Percentiles rank a stretch among this genome's conserved stretches.
phyloP scores from a whole-genome alignment of 2,888 invertebrate genomes.

The Acrobasis repandana region DNA sequence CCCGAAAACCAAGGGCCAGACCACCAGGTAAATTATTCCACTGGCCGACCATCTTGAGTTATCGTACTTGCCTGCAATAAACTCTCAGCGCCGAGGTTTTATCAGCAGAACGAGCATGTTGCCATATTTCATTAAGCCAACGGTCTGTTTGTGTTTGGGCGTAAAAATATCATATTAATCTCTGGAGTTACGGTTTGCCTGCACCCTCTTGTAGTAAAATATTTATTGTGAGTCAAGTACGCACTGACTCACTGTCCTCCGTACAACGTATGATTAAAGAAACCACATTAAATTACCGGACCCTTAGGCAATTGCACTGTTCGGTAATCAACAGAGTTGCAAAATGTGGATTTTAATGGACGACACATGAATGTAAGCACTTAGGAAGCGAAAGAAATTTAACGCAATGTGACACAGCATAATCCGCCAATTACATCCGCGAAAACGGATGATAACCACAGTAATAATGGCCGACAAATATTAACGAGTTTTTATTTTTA shows the following conservation, averaged over 20 bases:
- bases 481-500: conserved; percentile 18
- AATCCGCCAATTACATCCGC: conserved; percentile 16
- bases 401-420: conserved; percentile 17
- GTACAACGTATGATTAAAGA: conserved; percentile 30
- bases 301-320: conserved; percentile 10
- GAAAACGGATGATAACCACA: conserved; percentile 6
- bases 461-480: conserved; percentile 16
- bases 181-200: conserved; percentile 65
- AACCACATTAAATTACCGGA: conserved; percentile 16
- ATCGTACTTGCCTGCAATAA: conserved; percentile 73
- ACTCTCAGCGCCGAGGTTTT: conserved; percentile 71
- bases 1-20: conserved; percentile 56
- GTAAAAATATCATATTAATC: conserved; percentile 78
- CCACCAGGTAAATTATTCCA: conserved; percentile 77
- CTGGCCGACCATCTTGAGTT: conserved; percentile 67
- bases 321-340: neutral
- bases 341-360: conserved; percentile 14
- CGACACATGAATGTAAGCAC: conserved; percentile 12
- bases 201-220: conserved; percentile 59
- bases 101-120: conserved; percentile 73
- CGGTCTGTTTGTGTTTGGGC: conserved; percentile 62
- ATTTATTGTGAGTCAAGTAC: conserved; percentile 57
- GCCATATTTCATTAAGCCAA: conserved; percentile 78
- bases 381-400: conserved; percentile 16
- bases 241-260: conserved; percentile 49